Percentiles rank a stretch among this genome's conserved stretches.
phyloP scores from a whole-genome alignment of 2,888 invertebrate species.

The Tenthredo notha region DNA sequence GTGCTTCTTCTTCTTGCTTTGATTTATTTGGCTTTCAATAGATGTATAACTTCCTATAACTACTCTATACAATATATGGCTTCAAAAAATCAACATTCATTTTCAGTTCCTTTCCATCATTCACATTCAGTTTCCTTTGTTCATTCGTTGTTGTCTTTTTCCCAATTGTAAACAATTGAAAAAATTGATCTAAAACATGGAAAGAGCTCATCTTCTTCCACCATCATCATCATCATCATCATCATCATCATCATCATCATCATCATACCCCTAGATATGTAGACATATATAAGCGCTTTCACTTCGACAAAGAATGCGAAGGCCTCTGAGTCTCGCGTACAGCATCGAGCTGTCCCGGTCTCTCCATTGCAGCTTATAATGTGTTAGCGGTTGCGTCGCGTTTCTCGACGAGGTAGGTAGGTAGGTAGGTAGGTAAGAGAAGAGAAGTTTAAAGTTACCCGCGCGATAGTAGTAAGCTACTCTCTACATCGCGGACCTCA shows the following conservation, averaged over 20 bases:
- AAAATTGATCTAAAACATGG: not conserved
- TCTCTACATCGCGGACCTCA: slow-evolving; percentile 30
- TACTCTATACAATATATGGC: not conserved
- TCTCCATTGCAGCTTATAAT: too few relatives aligned
- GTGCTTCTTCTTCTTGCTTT: not conserved
- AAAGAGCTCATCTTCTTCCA: not conserved
- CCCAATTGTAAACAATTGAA: not conserved
- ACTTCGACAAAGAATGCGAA: slow-evolving; percentile 57
- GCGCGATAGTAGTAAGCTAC: slow-evolving; percentile 1
- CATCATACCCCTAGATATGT: not conserved
- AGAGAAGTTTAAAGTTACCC: slow-evolving; percentile 3
- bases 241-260: not conserved
- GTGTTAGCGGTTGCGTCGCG: not conserved
- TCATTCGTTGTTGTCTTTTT: too few relatives aligned
- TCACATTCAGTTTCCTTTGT: too few relatives aligned
- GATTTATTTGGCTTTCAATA: not conserved
- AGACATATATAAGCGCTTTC: slow-evolving; percentile 57
- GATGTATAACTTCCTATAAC: not conserved
- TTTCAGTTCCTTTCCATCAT: too few relatives aligned
- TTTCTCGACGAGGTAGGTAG: not conserved
- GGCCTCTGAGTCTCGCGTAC: slow-evolving; percentile 33
- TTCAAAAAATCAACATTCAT: not conserved
- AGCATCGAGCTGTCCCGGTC: not conserved
- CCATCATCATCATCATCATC: not conserved
- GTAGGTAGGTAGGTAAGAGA: not conserved